These are phyloP conservation scores for Crossaster papposus DNA, from an alignment of 53 echinoderm and acorn worm species.

Conservation along the genomic window DNA sequence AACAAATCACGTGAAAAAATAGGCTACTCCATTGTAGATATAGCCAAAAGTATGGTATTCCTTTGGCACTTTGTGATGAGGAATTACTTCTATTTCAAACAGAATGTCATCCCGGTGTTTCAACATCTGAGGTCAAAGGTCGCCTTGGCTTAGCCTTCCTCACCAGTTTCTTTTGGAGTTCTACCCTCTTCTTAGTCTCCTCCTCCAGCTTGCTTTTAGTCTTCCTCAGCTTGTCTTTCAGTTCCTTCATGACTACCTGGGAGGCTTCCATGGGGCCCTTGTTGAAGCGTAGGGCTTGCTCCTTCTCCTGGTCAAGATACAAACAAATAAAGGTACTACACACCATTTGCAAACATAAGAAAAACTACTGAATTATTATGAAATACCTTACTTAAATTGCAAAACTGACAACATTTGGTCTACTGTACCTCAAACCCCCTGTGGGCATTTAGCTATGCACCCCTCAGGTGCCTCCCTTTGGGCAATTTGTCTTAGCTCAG, in stretches of 20 bases:
- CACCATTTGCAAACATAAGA: no score
- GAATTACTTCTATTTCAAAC: no score
- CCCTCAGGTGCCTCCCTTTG: no score
- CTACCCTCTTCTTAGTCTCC: constrained; percentile 70
- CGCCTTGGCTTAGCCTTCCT: constrained; percentile 1
- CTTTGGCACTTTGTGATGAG: no score
- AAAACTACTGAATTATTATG: no score
- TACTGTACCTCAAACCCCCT: no score
- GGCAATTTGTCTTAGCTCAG: no score
- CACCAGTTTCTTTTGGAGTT: constrained; percentile 89
- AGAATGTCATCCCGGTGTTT: not conserved
- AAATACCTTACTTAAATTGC: no score
- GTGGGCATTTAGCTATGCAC: no score
- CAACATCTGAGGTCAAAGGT: not conserved
- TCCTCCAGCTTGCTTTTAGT: constrained; percentile 66
- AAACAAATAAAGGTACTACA: not conserved
- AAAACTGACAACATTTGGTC: not conserved
- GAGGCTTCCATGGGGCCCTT: constrained; percentile 89
- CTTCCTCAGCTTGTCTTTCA: constrained; percentile 75
- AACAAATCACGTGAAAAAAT: no score
- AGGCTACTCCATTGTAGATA: no score
- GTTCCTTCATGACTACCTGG: constrained; percentile 81
- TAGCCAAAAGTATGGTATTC: no score
- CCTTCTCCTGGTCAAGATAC: constrained; percentile 74
- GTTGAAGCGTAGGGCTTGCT: constrained; percentile 68